phyloP scores from a whole-genome alignment of 2,113 vertebrate genomes.

The Dicaeum eximium region DNA sequence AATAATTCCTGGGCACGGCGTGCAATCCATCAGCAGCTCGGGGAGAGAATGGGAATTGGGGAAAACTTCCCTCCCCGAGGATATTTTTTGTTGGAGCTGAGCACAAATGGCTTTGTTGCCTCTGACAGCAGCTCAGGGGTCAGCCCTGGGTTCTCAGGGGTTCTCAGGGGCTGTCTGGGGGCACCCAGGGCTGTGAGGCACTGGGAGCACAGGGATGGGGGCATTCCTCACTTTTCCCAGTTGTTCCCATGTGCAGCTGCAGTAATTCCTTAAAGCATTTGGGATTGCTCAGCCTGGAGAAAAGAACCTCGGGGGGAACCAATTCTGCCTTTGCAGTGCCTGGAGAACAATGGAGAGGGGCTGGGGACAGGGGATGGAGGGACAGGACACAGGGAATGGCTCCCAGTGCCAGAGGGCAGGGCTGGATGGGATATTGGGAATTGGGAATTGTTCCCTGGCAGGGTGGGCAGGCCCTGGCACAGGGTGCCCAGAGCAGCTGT shows the following conservation, averaged over 20 bases:
- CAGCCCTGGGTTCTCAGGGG: fast-evolving
- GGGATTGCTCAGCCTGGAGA: not conserved
- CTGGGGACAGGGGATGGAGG: not conserved
- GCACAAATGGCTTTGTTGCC: not conserved
- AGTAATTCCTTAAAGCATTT: fast-evolving
- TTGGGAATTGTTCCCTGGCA: not conserved
- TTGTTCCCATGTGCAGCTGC: fast-evolving
- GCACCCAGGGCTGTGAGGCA: too few species aligned
- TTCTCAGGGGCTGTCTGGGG: too few species aligned
- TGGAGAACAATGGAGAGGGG: not conserved
- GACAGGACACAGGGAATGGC: not conserved
- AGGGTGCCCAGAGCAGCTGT: not conserved
- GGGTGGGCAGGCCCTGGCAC: not conserved
- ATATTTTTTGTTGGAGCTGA: fast-evolving
- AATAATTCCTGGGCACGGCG: not conserved
- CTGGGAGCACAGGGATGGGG: fast-evolving
- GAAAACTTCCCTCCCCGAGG: not conserved
- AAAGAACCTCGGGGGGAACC: not conserved
- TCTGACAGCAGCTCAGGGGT: too few species aligned
- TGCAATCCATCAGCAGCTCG: not conserved
- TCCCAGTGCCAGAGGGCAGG: not conserved
- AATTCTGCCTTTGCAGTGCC: not conserved
- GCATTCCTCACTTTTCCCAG: fast-evolving
- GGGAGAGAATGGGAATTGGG: not conserved
- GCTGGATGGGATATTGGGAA: fast-evolving